A percentile compares a stretch with the other conserved stretches of the same genome.
These are phyloP conservation scores for Salvelinus fontinalis DNA, from an alignment of 2,113 vertebrate genomes.

Conservation along the genomic window DNA sequence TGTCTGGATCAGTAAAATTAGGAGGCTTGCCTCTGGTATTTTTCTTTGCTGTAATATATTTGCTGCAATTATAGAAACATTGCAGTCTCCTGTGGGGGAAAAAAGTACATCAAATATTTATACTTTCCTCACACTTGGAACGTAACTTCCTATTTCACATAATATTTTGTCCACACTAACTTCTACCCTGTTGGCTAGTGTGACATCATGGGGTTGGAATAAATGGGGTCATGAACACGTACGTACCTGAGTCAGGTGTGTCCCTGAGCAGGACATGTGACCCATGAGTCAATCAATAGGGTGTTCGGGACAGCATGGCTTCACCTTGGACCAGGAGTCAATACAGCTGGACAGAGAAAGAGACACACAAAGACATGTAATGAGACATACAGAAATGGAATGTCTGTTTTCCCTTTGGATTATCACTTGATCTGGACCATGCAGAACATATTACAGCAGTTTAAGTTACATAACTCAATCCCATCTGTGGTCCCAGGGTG, in stretches of 20 bases:
- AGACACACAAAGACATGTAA: background rate
- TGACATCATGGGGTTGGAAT: background rate
- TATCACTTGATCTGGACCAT: background rate
- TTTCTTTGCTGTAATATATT: slow-evolving; percentile 19
- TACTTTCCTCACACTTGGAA: background rate
- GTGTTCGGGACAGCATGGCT: slow-evolving; percentile 80
- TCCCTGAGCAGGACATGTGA: slow-evolving; percentile 42
- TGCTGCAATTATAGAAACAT: slow-evolving; percentile 52
- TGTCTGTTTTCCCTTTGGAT: too few relatives aligned
- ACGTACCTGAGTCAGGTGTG: slow-evolving; percentile 68
- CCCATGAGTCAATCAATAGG: slow-evolving; percentile 74
- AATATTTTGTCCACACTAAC: background rate
- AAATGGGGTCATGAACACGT: background rate
- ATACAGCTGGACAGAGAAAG: slow-evolving; percentile 69
- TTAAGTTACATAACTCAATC: too few relatives aligned
- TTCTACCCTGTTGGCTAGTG: background rate
- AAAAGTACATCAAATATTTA: background rate
- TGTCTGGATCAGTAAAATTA: slow-evolving; percentile 23
- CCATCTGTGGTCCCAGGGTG: too few relatives aligned
- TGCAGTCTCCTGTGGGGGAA: slow-evolving; percentile 60
- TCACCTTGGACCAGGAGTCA: slow-evolving; percentile 80
- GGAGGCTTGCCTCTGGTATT: slow-evolving; percentile 25
- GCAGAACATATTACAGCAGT: too few relatives aligned
- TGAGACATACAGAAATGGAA: background rate
- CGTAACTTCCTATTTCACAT: background rate